Evolutionary conservation across 2,888 invertebrate genomes (phyloP).

Genomic region (Theodoxus fluviatilis): DNA sequence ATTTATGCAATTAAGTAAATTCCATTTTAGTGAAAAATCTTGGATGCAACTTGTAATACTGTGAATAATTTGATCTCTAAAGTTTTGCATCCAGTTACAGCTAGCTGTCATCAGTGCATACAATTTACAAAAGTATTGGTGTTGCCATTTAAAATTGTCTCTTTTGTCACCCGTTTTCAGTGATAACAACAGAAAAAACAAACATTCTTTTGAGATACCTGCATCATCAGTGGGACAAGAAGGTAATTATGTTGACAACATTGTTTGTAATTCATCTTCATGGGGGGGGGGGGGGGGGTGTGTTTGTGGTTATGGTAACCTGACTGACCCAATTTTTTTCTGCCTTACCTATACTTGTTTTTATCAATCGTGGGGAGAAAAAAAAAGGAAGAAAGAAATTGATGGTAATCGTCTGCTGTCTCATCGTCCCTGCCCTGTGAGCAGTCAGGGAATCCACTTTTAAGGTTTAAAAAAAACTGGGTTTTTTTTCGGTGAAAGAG

Average conservation of each 20-base stretch:
- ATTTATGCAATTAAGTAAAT: not conserved
- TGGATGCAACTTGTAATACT: not conserved
- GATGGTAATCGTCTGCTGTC: too few species aligned
- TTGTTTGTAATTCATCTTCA: not conserved
- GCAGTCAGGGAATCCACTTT: too few species aligned
- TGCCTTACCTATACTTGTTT: too few species aligned
- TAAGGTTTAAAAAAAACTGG: too few species aligned
- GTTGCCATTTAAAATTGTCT: constrained; percentile 19
- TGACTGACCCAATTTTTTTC: too few species aligned
- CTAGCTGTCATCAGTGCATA: too few species aligned
- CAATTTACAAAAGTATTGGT: too few species aligned
- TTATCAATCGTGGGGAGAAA: too few species aligned
- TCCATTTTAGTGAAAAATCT: not conserved
- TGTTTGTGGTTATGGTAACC: too few species aligned
- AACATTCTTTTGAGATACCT: constrained; percentile 91
- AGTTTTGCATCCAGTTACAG: not conserved
- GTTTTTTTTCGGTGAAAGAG: constrained; percentile 4
- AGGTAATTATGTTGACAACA: constrained; percentile 44
- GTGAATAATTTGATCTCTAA: not conserved
- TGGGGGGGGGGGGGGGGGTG: too few species aligned
- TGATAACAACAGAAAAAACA: constrained; percentile 94
- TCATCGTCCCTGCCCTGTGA: too few species aligned
- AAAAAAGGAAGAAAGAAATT: too few species aligned
- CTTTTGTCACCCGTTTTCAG: constrained; percentile 70
- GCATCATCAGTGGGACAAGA: constrained; percentile 93